phyloP scores from a whole-genome alignment of 2,113 vertebrate species.

The Trematomus loennbergii region DNA sequence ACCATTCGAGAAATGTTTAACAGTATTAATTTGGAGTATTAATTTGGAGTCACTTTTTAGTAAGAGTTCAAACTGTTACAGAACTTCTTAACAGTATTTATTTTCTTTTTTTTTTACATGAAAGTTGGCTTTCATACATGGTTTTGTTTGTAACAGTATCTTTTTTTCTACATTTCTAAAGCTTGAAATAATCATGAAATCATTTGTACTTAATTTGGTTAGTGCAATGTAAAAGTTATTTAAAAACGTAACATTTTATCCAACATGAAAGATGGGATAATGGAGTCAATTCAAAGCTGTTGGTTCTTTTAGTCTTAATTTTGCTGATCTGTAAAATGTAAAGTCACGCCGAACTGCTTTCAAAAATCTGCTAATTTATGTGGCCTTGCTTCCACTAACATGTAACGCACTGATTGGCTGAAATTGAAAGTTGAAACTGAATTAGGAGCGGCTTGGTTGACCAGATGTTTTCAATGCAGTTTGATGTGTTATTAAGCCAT shows the following conservation, averaged over 20 bases:
- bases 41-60: conserved; percentile 3
- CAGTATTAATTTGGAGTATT: conserved; percentile 33
- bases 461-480: not conserved
- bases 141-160: conserved; percentile 2
- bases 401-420: not conserved
- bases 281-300: not conserved
- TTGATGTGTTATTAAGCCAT: not conserved
- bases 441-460: not conserved
- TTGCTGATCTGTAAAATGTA: rapidly evolving
- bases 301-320: not conserved
- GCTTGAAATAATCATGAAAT: conserved; percentile 9
- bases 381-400: conserved; percentile 11
- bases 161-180: conserved; percentile 3
- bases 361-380: not conserved
- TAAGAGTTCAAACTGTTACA: conserved; percentile 8
- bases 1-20: conserved; percentile 24
- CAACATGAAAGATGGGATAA: not conserved
- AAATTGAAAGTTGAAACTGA: not conserved
- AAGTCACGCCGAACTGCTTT: conserved; percentile 10
- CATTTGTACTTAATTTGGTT: conserved; percentile 6
- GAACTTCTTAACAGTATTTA: not conserved
- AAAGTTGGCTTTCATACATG: not conserved
- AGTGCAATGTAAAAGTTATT: not conserved
- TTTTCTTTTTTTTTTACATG: not conserved
- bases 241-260: not conserved